These are phyloP conservation scores for Lepilemur ruficaudatus DNA, from an alignment of 2,797 vertebrate genomes.

Conservation along the genomic window DNA sequence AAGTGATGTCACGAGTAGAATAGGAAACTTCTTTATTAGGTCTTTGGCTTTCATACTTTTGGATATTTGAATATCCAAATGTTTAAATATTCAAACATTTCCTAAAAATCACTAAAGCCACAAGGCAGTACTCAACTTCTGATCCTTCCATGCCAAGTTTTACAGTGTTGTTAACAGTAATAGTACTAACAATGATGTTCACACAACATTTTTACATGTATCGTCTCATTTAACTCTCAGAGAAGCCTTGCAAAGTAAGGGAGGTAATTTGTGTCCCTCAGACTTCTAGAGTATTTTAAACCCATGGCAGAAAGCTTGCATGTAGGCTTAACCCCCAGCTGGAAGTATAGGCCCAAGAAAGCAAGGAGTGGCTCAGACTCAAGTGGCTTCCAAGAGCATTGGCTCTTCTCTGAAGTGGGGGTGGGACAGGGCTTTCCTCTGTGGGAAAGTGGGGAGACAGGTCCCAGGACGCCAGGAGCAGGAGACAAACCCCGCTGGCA, in stretches of 20 bases:
- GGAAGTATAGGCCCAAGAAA: not conserved
- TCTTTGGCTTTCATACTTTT: not conserved
- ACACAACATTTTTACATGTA: not conserved
- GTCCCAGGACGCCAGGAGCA: not conserved
- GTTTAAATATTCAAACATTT: not conserved
- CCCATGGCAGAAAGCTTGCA: not conserved
- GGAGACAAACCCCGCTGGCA: not conserved
- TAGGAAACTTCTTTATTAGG: not conserved
- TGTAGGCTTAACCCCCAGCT: not conserved
- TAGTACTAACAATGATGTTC: not conserved
- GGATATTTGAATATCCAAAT: not conserved
- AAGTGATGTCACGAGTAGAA: not conserved
- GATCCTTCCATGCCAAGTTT: not conserved
- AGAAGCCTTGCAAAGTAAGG: not conserved
- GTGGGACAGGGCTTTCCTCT: not conserved
- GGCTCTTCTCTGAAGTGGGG: not conserved
- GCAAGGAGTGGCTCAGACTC: not conserved
- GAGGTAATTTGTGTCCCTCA: not conserved
- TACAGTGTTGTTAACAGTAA: not conserved
- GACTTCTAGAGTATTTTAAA: constrained; percentile 16
- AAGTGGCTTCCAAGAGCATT: not conserved
- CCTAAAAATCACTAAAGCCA: not conserved
- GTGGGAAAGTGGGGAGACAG: not conserved
- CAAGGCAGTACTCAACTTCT: not conserved
- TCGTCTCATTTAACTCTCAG: not conserved